Base-by-base conservation (phyloP, 2,113 vertebrate genomes). In the Tragelaphus imberbis region DNA sequence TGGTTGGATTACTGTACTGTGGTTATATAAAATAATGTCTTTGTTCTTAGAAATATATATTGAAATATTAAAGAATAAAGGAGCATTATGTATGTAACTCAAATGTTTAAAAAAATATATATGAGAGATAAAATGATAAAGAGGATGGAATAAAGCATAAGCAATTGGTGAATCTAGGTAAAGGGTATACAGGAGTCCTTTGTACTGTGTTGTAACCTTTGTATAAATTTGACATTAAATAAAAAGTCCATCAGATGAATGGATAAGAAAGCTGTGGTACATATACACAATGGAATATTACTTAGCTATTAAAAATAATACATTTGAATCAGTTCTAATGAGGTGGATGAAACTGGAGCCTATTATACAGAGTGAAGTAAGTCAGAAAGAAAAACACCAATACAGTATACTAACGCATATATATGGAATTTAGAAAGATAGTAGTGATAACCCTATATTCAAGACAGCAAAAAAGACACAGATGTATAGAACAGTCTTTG, bases 201-300 rank as follows among this genome's bases (percentile, higher is more conserved):
- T 95, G 84, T 65, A 80, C 9, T 49, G 55, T 85, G 65, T 33
- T 82, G 36, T 84, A 58, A n/a, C 44, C 85, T 94, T 80, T 96
- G 19, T 85, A 12, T 84, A 93, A 96, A 36, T 93, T 81, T 92
- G 58, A 88, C 92, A 75, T 82, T 94, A 96, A 96, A 97, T 82
- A 88, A 97, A 85, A 56, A 65, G 49, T 28, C 68, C n/a, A 71
- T 40, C n/a, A 40, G 68, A 71, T 0, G 5, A 71, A 71, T 71
- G 68, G 68, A 71, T 71, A 71, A 71, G n/a, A 71, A 71, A 71
- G n/a, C 68, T 40, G n/a, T 40, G 33, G 63, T 68, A 68, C 63
- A n/a, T 68, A 68, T 68, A 68, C 63, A 68, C 16, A 19, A n/a
- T 65, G 63, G 30, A 65, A n/a, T 65, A 65, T 65, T n/a, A 65